phyloP scores from a whole-genome alignment of 2,888 invertebrate species.

The Agonopterix heracliana region DNA sequence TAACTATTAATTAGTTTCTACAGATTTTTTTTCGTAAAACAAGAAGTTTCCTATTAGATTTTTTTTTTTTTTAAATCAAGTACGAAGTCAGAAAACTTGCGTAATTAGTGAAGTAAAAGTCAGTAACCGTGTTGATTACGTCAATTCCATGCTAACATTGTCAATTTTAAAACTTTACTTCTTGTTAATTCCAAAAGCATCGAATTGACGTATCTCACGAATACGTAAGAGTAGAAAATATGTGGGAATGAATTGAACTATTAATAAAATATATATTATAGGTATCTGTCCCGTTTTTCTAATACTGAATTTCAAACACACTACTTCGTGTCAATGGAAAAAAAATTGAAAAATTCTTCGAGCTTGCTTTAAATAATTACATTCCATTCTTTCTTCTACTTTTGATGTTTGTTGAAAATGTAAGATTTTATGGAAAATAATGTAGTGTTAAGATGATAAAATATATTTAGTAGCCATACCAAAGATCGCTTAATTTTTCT shows the following conservation, averaged over 20 bases:
- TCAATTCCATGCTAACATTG: constrained; percentile 35
- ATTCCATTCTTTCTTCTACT: constrained; percentile 41
- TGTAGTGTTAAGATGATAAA: constrained; percentile 50
- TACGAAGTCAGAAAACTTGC: constrained; percentile 26
- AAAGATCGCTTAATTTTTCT: constrained; percentile 24
- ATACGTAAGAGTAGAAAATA: constrained; percentile 34
- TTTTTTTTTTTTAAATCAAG: constrained; percentile 16
- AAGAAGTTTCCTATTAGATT: not conserved
- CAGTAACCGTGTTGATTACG: constrained; percentile 31
- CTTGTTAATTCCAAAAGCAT: constrained; percentile 15
- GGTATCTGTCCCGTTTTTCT: constrained; percentile 54
- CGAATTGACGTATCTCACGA: constrained; percentile 48
- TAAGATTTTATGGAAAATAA: constrained; percentile 52
- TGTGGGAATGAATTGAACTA: constrained; percentile 30
- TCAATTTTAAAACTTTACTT: constrained; percentile 27
- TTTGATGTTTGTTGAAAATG: constrained; percentile 44
- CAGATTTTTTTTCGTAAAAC: no score
- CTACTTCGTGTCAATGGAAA: constrained; percentile 35
- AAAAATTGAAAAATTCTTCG: constrained; percentile 18
- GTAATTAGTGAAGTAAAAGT: constrained; percentile 26
- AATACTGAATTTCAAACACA: constrained; percentile 45
- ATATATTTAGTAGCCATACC: constrained; percentile 33
- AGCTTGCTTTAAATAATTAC: constrained; percentile 28
- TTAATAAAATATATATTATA: constrained; percentile 27
- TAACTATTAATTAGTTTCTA: no score